These are phyloP conservation scores for Belonocnema kinseyi DNA, from an alignment of 1,140 invertebrate species.

Conservation along the genomic window DNA sequence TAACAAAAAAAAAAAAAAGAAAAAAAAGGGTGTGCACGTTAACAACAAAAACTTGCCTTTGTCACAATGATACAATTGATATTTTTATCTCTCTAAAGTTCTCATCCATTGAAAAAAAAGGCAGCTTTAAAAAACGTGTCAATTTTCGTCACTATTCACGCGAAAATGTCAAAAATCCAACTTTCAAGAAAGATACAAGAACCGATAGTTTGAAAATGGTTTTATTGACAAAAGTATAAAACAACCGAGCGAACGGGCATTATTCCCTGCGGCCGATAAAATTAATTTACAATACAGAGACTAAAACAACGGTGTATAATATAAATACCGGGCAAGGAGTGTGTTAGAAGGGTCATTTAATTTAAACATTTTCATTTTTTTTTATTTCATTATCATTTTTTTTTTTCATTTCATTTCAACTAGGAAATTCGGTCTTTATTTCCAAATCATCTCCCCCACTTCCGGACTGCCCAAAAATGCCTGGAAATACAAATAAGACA, in stretches of 20 bases:
- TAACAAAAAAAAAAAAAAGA: not conserved
- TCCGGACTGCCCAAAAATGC: slow-evolving; percentile 71
- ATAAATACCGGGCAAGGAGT: slow-evolving; percentile 43
- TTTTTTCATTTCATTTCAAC: slow-evolving; percentile 57
- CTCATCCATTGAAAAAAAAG: not conserved
- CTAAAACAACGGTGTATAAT: not conserved
- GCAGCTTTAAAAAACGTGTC: not conserved
- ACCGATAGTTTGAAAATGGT: no score
- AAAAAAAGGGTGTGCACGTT: not conserved
- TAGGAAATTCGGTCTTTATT: slow-evolving; percentile 77
- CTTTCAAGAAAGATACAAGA: not conserved
- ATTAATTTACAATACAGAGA: not conserved
- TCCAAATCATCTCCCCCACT: slow-evolving; percentile 73
- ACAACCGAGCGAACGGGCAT: not conserved
- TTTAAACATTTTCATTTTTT: slow-evolving; percentile 55
- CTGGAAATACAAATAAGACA: slow-evolving; percentile 75
- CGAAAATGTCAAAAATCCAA: not conserved
- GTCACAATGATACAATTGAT: slow-evolving; percentile 17
- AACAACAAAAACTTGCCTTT: slow-evolving; percentile 4
- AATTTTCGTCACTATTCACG: not conserved
- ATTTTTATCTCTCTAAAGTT: slow-evolving; percentile 24
- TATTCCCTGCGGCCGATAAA: not conserved
- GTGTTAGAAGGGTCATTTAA: slow-evolving; percentile 60
- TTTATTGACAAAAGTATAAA: not conserved
- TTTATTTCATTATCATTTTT: no score